Base-by-base conservation (phyloP, 2,113 vertebrate genomes). In the Ciconia maguari region DNA sequence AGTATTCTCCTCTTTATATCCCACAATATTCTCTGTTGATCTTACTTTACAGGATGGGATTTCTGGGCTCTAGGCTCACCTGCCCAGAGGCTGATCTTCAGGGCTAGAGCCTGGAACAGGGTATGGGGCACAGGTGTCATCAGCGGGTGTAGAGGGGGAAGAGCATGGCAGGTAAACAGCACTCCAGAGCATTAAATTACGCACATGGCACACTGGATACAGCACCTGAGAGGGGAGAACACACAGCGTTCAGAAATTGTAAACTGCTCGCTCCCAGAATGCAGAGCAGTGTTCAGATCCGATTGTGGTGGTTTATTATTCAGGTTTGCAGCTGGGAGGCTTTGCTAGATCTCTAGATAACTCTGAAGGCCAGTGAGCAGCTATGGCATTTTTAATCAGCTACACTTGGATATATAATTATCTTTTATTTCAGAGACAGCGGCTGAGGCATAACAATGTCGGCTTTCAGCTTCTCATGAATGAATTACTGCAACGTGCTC, bases 101-200 rank as follows among this genome's bases (percentile, higher is more conserved):
- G 99, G 97, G 95, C 98, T 99, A 86, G 98, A 98, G 92, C 99
- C 98, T 29, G 99, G 98, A 52, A 98, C 98, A 27, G 99, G 99
- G 95, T 99, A 99, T 0, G 99, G 99, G 27, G 99, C 99, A 55
- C 99, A 99, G 83, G 99, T 99, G 78, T 99, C 99, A 1, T 99
- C 99, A 1, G 98, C 97, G 0, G 99, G 99, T 1, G 99, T 99
- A 15, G 99, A 99, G 20, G 99, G 99, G 13, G 99, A 99, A 4
- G 99, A 99, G 95, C 99, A 99, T 9, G 99, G 99, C 91, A 99
- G 98, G 97, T 99, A 99, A 66, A 99, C 99, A 0, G 99, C 99
- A 10, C 99, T 99, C 99, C 99, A 99, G 52, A 99, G 98, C 99
- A 99, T 98, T 84, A 99, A 90, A 95, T 99, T 99, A 27, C 99